Percentiles rank a stretch among this genome's conserved stretches.
These are phyloP conservation scores for Agrilus biguttatus DNA, from an alignment of 2,888 invertebrate genomes.

Conservation along the genomic window DNA sequence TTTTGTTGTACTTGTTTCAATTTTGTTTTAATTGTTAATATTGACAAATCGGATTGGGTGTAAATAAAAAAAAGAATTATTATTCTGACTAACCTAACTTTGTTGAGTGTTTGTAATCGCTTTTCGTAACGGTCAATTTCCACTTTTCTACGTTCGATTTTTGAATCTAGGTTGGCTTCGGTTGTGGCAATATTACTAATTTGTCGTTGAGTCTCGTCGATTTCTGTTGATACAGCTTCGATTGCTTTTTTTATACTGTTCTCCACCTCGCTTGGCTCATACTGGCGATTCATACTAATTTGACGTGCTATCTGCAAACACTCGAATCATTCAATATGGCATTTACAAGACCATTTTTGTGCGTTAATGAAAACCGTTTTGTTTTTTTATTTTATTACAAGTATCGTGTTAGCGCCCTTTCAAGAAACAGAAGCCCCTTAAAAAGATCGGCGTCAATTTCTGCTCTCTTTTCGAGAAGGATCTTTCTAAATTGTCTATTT, in stretches of 20 bases:
- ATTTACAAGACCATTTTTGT: no score
- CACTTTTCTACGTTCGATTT: constrained; percentile 77
- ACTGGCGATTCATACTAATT: constrained; percentile 63
- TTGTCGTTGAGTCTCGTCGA: constrained; percentile 57
- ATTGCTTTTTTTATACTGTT: constrained; percentile 61
- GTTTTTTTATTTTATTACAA: no score
- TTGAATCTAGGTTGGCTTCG: constrained; percentile 76
- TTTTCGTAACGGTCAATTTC: constrained; percentile 91
- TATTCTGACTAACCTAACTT: constrained; percentile 55
- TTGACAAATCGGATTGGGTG: no score
- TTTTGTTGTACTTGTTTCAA: no score
- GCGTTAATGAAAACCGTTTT: no score
- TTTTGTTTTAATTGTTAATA: no score
- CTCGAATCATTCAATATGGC: no score
- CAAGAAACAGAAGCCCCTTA: no score
- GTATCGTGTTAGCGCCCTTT: no score
- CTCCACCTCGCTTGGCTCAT: constrained; percentile 76
- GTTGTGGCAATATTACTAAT: constrained; percentile 79
- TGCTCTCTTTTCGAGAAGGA: no score
- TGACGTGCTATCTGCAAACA: constrained; percentile 52
- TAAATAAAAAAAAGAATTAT: neutral
- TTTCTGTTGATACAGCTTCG: constrained; percentile 50
- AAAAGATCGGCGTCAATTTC: no score
- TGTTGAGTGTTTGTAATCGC: constrained; percentile 81
- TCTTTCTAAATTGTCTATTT: no score